A percentile compares a stretch with the other conserved stretches of the same genome.
Conservation (phyloP, 2,888 invertebrate species). For the Caprella mutica region DNA sequence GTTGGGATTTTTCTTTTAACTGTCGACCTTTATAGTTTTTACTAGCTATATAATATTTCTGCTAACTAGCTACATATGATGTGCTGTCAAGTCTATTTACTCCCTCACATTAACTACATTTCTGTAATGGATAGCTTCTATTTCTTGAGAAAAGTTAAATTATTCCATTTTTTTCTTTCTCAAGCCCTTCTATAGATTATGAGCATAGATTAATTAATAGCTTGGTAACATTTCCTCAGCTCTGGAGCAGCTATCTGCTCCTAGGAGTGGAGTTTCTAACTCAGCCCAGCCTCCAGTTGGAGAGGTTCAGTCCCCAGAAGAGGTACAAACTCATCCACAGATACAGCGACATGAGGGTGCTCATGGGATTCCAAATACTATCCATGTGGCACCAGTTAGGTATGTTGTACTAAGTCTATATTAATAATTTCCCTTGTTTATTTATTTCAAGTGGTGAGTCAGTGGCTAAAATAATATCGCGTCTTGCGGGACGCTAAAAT, state of each 20-base stretch:
- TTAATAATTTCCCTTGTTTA: too few species aligned
- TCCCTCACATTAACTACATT: too few species aligned
- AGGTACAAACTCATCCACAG: conserved; percentile 57
- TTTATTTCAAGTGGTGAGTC: too few species aligned
- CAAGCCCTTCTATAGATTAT: background rate
- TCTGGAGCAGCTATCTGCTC: conserved; percentile 67
- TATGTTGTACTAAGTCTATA: background rate
- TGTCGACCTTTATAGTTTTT: too few species aligned
- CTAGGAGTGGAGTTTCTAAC: conserved; percentile 67
- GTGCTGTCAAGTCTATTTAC: too few species aligned
- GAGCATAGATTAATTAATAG: background rate
- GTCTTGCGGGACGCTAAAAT: too few species aligned
- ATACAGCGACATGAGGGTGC: conserved; percentile 79
- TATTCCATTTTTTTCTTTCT: background rate
- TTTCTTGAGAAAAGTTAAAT: too few species aligned
- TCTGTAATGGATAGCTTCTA: too few species aligned
- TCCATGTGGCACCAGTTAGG: conserved; percentile 7
- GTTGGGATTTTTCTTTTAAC: too few species aligned
- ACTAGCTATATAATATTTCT: too few species aligned
- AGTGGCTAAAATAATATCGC: too few species aligned
- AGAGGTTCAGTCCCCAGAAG: conserved; percentile 68
- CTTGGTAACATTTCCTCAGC: conserved; percentile 45
- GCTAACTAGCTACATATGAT: too few species aligned
- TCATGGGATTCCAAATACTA: conserved; percentile 82
- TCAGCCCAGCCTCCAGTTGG: conserved; percentile 66